These are phyloP conservation scores for Phymorhynchus buccinoides DNA, from an alignment of 1,140 invertebrate genomes.

Conservation along the genomic window DNA sequence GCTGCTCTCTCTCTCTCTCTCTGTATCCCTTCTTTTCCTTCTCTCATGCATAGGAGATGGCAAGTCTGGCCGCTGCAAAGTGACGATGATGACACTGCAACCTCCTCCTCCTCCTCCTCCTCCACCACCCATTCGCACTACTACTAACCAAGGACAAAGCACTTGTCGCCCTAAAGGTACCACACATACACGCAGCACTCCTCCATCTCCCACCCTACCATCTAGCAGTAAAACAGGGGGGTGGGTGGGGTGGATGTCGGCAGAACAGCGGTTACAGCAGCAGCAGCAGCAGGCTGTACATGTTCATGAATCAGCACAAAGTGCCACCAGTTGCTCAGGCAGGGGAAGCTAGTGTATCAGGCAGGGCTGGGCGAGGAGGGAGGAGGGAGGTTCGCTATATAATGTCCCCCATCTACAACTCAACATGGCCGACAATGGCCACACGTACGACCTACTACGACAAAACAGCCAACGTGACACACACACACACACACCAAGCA, in stretches of 20 bases:
- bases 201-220: neutral
- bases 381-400: too few relatives aligned
- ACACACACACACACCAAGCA: neutral
- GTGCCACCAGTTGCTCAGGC: neutral
- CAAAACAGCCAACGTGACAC: neutral
- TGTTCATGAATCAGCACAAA: neutral
- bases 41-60: neutral
- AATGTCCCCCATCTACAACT: neutral
- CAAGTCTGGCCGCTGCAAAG: too few relatives aligned
- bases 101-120: neutral
- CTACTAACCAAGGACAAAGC: too few relatives aligned
- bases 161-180: too few relatives aligned
- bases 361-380: too few relatives aligned
- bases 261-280: neutral
- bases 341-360: neutral
- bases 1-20: neutral
- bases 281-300: neutral
- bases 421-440: neutral
- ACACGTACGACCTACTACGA: too few relatives aligned
- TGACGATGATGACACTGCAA: neutral
- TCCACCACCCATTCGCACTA: neutral
- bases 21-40: neutral
- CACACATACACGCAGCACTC: neutral
- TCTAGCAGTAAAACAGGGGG: neutral
- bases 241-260: neutral